Evolutionary conservation across 2,888 invertebrate species (phyloP), one percentile per base, ranked within the genome.

Genomic region (Eurois occulta): DNA sequence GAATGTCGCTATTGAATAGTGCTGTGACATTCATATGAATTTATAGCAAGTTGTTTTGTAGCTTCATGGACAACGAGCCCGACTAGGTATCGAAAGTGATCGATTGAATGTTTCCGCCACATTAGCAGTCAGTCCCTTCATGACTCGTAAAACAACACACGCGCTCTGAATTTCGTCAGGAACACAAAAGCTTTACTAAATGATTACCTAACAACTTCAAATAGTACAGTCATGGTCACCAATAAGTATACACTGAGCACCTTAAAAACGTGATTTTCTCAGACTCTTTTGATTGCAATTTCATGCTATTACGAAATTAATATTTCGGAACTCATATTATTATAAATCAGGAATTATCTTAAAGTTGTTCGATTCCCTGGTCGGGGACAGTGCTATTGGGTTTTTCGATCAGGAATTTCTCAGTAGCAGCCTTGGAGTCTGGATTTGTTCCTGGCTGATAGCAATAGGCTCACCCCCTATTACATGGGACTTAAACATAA

Each of bases 171-270:
- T 82, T 84, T 82, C 80, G 70, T 71, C 62, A 82, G 52, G n/a
- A 74, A 82, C 35, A 82, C 80, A 80, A 82, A 84, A 84, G 84
- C 70, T 70, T 84, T 82, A 75, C 62, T 84, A 58, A 58, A 84
- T 28, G 28, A 28, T 82, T 84, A 82, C 68, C 24, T 80, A 83
- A 82, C 74, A 67, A 64, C 73, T 62, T 71, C 52, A 66, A 80
- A 71, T 72, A 71, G 80, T 84, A 65, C 65, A 41, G 41, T 65
- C 65, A 41, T 1, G 60, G 3, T 10, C 32, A 60, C 32, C 3
- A 8, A 8, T 21, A 10, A 32, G 21, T 32, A 32, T 32, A 18
- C 32, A 32, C 18, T 58, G 0, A n/a, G 13, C 13, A 6, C 28
- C 58, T 28, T 28, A 28, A 16, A 28, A 28, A 28, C 16, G 6